A percentile compares a stretch with the other conserved stretches of the same genome.
Conservation (phyloP, 1,140 invertebrate genomes). For the Temnothorax longispinosus region DNA sequence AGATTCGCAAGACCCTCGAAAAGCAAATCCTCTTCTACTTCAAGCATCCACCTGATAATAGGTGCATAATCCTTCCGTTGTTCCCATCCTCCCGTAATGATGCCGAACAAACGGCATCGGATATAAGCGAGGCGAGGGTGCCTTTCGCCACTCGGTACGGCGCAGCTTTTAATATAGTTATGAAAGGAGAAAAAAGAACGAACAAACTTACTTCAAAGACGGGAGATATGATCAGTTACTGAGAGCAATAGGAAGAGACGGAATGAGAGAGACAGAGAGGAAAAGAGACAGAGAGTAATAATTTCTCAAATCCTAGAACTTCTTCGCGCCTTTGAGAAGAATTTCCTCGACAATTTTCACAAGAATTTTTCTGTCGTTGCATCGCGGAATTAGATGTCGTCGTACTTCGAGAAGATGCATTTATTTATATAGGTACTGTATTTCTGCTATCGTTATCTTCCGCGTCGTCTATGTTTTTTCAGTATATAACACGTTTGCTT, state of each 20-base stretch:
- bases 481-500: constrained; percentile 1
- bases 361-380: neutral
- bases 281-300: neutral
- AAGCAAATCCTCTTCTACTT: neutral
- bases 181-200: constrained; percentile 23
- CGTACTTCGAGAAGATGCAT: neutral
- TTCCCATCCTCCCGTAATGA: constrained; percentile 13
- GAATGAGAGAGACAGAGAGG: neutral
- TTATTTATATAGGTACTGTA: neutral
- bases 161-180: constrained; percentile 40
- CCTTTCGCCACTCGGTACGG: constrained; percentile 7
- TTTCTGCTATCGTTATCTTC: neutral
- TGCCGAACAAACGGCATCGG: constrained; percentile 20
- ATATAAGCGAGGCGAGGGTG: constrained; percentile 28
- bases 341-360: neutral
- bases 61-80: neutral
- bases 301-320: constrained; percentile 9
- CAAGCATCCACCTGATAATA: neutral
- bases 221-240: constrained; percentile 25
- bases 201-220: constrained; percentile 34
- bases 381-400: constrained; percentile 21
- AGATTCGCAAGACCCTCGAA: neutral
- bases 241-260: neutral
- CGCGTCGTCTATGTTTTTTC: neutral
- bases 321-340: constrained; percentile 13